Evolutionary conservation across 2,797 vertebrate species (phyloP), one percentile per base, ranked within the genome.

Genomic region (Lagocephalus sceleratus): DNA sequence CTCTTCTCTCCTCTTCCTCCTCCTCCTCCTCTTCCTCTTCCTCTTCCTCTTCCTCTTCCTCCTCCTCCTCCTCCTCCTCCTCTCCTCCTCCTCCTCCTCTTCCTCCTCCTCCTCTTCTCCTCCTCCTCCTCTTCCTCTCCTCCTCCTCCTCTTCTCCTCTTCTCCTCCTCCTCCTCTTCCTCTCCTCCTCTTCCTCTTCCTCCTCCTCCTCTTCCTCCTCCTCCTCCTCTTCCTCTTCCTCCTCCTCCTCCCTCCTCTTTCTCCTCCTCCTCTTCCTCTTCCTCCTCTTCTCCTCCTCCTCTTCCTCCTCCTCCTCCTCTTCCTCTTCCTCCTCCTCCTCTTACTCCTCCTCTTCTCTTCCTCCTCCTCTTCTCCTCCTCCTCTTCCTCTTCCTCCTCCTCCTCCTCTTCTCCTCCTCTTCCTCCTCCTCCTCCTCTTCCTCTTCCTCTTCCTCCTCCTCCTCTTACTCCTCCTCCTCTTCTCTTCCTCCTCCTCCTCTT

Each of bases 111-210:
- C n/a, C n/a, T n/a, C n/a, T n/a, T n/a, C n/a, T n/a, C n/a, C n/a
- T n/a, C 15, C 56, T 22, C 46, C 21, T 29, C 20, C 40, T 5
- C 47, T 60, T 61, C 45, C 58, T 51, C 47, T 26, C 43, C n/a
- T n/a, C n/a, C n/a, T n/a, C n/a, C n/a, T n/a, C n/a, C n/a, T n/a
- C n/a, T n/a, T n/a, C 15, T 29, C 20, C 40, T 5, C 47, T n/a
- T n/a, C 62, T 61, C 45, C 58, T 51, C 47, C 54, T 57, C n/a
- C n/a, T n/a, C n/a, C n/a, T n/a, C n/a, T n/a, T n/a, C 15, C 56
- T 22, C 46, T 20, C 25, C 35, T 53, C 35, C 25, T n/a, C n/a
- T n/a, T n/a, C 20, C 40, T 5, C 47, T 60, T 61, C 45, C 58
- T 51, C 47, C 54, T 57, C n/a, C n/a, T n/a, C n/a, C n/a, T n/a